Percentiles rank a stretch among this genome's conserved stretches.
These are phyloP conservation scores for Haplochromis vanheusdeni DNA, from an alignment of 2,113 vertebrate genomes.

Conservation along the genomic window DNA sequence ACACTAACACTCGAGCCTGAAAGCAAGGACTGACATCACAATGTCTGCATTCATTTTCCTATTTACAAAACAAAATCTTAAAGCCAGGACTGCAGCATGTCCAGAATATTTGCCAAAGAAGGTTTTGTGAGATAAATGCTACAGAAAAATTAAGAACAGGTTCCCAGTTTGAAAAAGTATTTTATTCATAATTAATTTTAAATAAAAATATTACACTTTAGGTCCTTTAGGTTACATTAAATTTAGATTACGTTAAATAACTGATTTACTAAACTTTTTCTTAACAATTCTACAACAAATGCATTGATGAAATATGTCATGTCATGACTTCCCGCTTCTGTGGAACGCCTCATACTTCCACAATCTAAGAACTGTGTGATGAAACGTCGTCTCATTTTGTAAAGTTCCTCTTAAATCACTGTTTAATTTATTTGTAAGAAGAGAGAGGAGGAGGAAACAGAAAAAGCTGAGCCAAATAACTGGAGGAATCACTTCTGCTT, in stretches of 20 bases:
- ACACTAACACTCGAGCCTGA: neutral
- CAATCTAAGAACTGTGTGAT: neutral
- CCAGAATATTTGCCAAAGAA: neutral
- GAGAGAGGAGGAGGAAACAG: neutral
- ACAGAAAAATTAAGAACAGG: neutral
- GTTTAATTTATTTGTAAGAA: neutral
- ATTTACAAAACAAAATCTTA: neutral
- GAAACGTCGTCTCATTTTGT: neutral
- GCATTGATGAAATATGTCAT: neutral
- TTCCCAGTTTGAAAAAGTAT: neutral
- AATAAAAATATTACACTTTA: neutral
- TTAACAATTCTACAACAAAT: neutral
- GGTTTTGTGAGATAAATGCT: neutral
- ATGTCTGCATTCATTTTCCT: neutral
- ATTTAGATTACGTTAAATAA: neutral
- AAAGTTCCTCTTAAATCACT: neutral
- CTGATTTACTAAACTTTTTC: neutral
- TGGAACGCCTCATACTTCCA: neutral
- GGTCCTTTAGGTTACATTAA: neutral
- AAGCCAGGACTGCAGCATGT: neutral
- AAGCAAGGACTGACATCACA: neutral
- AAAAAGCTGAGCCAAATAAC: neutral
- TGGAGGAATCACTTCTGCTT: neutral
- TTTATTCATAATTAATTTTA: neutral
- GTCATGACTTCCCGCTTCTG: neutral